These are phyloP conservation scores for Ametastegia equiseti DNA, from an alignment of 2,888 invertebrate species.

Conservation along the genomic window DNA sequence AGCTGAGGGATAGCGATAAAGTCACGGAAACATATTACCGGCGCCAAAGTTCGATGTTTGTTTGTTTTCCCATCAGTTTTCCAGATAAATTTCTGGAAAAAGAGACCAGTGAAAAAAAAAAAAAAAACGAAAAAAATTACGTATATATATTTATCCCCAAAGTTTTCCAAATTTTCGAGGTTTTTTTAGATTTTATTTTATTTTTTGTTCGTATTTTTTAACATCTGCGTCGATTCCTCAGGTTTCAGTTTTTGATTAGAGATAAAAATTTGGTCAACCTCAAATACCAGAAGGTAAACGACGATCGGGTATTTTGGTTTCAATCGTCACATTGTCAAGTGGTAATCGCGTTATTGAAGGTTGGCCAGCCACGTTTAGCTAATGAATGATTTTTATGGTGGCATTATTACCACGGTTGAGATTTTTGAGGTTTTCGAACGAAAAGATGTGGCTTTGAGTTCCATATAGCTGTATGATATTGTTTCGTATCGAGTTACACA, in stretches of 20 bases:
- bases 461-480: too few species aligned
- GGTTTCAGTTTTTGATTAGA: neutral
- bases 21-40: conserved; percentile 29
- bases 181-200: too few species aligned
- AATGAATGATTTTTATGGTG: neutral
- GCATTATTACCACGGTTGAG: neutral
- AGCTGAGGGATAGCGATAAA: conserved; percentile 44
- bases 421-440: neutral
- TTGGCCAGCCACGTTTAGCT: conserved; percentile 3
- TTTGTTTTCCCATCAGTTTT: conserved; percentile 38
- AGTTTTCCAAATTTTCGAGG: neutral
- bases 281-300: neutral
- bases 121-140: neutral
- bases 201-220: neutral
- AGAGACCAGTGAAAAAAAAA: neutral
- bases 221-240: neutral
- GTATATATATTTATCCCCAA: neutral
- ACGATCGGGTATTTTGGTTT: neutral
- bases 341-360: conserved; percentile 24
- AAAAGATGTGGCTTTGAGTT: neutral
- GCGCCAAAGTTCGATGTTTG: conserved; percentile 40
- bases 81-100: neutral
- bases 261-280: neutral
- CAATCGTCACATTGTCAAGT: too few species aligned
- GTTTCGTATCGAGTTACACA: conserved; percentile 33